Base-by-base conservation (phyloP, 2,888 invertebrate genomes). In the Gari tellinella region DNA sequence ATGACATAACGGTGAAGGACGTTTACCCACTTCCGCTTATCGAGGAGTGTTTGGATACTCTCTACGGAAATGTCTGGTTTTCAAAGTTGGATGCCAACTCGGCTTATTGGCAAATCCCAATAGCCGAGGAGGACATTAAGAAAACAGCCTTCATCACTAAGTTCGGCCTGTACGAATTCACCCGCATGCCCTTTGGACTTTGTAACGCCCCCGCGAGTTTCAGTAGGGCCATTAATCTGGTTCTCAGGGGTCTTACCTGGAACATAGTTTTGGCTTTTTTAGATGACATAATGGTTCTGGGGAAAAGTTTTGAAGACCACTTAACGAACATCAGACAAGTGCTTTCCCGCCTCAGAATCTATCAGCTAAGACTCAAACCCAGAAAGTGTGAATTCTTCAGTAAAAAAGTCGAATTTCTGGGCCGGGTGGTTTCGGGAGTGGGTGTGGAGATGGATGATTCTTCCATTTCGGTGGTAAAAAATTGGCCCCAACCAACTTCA, bases 131-230 rank as follows among this genome's bases (percentile, higher is more conserved):
- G n/a, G 80, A 80, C 45, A n/a, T n/a, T n/a, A n/a, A n/a, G n/a
- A n/a, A n/a, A 82, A 82, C 82, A 10, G 81, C 85, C 3, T 82
- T 85, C 46, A 63, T 64, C 15, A 83, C 83, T 5, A 72, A 73
- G 19, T 76, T 69, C 49, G 74, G 83, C 4, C 56, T 84, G 23
- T 82, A 66, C 45, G 80, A 85, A 55, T 73, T 63, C 57, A 55
- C 51, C 15, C 48, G 19, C 12, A 60, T 41, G 38, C 26, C 60
- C 1, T 81, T 82, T 41, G n/a, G n/a, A n/a, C n/a, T n/a, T n/a
- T n/a, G n/a, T n/a, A n/a, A n/a, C n/a, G n/a, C n/a, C n/a, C n/a
- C n/a, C n/a, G n/a, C n/a, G n/a, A n/a, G n/a, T n/a, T n/a, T n/a
- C n/a, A n/a, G n/a, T n/a, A n/a, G n/a, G 82, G 72, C 58, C 0